Conservation (phyloP, 2,888 invertebrate species). For the Stegophylla sp. region DNA sequence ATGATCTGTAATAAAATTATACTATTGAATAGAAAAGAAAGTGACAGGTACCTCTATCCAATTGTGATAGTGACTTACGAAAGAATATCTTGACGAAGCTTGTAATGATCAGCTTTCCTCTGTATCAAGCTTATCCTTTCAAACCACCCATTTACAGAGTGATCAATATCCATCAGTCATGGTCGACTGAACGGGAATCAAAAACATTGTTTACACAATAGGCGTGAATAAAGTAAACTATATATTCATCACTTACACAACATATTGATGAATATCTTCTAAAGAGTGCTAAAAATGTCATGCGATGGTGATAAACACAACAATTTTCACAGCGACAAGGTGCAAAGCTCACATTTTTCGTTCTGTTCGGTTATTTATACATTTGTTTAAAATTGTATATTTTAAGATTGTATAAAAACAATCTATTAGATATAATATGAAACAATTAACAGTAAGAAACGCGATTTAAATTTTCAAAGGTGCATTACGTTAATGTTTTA, state of each 20-base stretch:
- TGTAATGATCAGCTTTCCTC: slow-evolving; percentile 49
- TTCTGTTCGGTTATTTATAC: not conserved
- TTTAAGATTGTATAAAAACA: not conserved
- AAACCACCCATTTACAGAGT: slow-evolving; percentile 41
- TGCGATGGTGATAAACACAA: not conserved
- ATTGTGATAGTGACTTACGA: slow-evolving; percentile 29
- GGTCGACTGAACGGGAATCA: slow-evolving; percentile 17
- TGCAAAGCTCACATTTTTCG: slow-evolving; percentile 29
- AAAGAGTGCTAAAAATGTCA: not conserved
- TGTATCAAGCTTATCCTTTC: slow-evolving; percentile 57
- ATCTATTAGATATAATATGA: not conserved
- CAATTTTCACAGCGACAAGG: not conserved
- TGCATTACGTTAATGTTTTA: slow-evolving; percentile 7
- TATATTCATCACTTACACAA: slow-evolving; percentile 3
- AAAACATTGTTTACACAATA: not conserved
- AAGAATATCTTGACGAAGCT: slow-evolving; percentile 52
- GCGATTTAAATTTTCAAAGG: slow-evolving; percentile 50
- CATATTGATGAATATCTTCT: not conserved
- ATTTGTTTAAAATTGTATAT: too few relatives aligned
- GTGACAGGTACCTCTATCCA: too few relatives aligned
- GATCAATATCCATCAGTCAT: slow-evolving; percentile 58
- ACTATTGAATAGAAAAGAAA: not conserved
- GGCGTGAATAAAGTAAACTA: not conserved
- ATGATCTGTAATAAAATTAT: slow-evolving; percentile 15
- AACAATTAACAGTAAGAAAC: not conserved